A percentile compares a stretch with the other conserved stretches of the same genome.
phyloP scores from a whole-genome alignment of 2,888 invertebrate species.

The Xanthorhoe spadicearia region DNA sequence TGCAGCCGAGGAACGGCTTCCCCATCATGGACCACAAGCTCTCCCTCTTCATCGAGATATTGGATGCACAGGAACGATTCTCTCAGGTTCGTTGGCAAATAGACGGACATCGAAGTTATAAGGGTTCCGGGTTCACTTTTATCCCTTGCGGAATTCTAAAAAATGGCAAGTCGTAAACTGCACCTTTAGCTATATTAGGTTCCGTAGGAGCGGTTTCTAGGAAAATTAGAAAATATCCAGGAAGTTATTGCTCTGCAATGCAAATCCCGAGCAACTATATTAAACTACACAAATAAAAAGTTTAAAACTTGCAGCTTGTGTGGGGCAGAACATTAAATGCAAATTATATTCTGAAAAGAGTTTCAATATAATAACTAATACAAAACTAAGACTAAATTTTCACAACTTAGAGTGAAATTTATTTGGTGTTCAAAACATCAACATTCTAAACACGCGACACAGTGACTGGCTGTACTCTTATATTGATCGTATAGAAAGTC shows the following conservation, averaged over 20 bases:
- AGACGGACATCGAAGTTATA: not conserved
- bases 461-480: no score
- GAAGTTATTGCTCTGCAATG: conserved; percentile 23
- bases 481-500: no score
- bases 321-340: not conserved
- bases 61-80: conserved; percentile 92
- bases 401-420: no score
- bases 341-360: not conserved
- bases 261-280: conserved; percentile 14
- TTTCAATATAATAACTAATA: not conserved
- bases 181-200: not conserved
- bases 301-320: not conserved
- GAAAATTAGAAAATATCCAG: conserved; percentile 6
- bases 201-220: conserved; percentile 2
- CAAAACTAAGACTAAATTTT: no score
- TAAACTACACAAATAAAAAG: conserved; percentile 18
- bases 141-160: not conserved
- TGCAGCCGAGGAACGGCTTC: conserved; percentile 90
- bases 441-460: no score
- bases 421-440: no score
- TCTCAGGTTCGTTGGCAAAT: conserved; percentile 84
- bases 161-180: not conserved
- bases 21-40: conserved; percentile 91
- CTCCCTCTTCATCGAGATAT: conserved; percentile 91
- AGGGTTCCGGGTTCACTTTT: not conserved